A percentile compares a stretch with the other conserved stretches of the same genome.
Evolutionary conservation across 2,797 vertebrate species (phyloP).

Genomic region (Bovichtus variegatus): DNA sequence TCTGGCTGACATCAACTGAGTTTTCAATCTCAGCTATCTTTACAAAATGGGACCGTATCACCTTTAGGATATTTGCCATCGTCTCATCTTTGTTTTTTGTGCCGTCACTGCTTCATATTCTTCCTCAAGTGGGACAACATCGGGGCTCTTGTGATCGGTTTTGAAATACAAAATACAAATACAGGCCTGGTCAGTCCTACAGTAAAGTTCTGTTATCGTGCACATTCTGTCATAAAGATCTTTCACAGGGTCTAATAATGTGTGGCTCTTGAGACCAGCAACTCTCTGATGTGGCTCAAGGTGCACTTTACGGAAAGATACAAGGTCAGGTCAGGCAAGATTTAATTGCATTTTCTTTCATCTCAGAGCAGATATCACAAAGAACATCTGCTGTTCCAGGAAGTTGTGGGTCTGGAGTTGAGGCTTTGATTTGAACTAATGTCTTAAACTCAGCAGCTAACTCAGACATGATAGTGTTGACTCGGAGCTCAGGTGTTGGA

Average conservation of each 20-base stretch:
- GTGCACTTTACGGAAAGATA: conserved; percentile 48
- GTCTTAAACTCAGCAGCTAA: conserved; percentile 24
- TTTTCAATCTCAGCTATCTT: conserved; percentile 39
- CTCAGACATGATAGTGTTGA: conserved; percentile 34
- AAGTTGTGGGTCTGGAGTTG: background rate
- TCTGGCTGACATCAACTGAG: background rate
- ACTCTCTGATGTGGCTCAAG: conserved; percentile 59
- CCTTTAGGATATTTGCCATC: conserved; percentile 14
- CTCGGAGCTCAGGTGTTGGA: conserved; percentile 24
- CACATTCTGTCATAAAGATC: conserved; percentile 47
- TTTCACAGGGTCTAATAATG: conserved; percentile 34
- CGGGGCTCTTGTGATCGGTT: conserved; percentile 35
- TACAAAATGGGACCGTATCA: background rate
- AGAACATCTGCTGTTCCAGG: background rate
- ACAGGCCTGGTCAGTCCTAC: conserved; percentile 32
- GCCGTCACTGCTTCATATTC: conserved; percentile 39
- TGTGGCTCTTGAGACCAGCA: conserved; percentile 25
- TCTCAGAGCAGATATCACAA: conserved; percentile 50
- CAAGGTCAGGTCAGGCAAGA: conserved; percentile 43
- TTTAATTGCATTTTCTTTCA: conserved; percentile 28
- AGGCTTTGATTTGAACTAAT: background rate
- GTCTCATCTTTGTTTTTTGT: conserved; percentile 8
- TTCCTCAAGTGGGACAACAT: conserved; percentile 38
- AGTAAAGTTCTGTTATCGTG: conserved; percentile 49
- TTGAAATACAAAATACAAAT: conserved; percentile 36